Conservation (phyloP, 2,113 vertebrate genomes). For the Ancistrus triradiatus region DNA sequence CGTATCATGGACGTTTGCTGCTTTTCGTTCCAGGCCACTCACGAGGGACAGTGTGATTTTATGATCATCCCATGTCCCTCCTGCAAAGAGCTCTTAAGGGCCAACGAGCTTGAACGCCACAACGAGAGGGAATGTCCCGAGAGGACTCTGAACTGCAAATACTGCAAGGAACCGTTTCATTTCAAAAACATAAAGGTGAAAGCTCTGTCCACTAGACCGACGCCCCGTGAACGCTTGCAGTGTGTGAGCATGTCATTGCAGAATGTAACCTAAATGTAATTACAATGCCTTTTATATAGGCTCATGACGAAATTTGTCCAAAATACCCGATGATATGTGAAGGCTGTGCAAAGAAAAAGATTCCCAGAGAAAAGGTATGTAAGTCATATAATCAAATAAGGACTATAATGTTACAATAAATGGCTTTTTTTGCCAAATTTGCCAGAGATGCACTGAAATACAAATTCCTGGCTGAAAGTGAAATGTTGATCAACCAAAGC, state of each 20-base stretch:
- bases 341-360: conserved; percentile 87
- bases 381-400: no score
- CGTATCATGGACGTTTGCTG: no score
- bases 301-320: conserved; percentile 87
- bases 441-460: no score
- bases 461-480: no score
- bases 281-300: conserved; percentile 60
- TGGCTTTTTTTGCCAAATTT: no score
- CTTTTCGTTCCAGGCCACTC: conserved; percentile 55
- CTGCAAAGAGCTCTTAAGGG: conserved; percentile 73
- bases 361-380: conserved; percentile 84
- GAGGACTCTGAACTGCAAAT: conserved; percentile 77
- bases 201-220: background rate
- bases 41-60: conserved; percentile 75
- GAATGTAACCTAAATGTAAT: background rate
- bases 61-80: conserved; percentile 72
- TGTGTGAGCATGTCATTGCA: background rate
- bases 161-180: conserved; percentile 74
- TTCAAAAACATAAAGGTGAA: conserved; percentile 71
- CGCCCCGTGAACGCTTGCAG: no score
- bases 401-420: background rate
- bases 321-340: conserved; percentile 90
- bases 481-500: no score
- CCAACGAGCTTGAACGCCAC: conserved; percentile 77
- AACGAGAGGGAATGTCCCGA: conserved; percentile 75